phyloP scores from a whole-genome alignment of 1,140 invertebrate genomes.

The Macrostomum lignano region DNA sequence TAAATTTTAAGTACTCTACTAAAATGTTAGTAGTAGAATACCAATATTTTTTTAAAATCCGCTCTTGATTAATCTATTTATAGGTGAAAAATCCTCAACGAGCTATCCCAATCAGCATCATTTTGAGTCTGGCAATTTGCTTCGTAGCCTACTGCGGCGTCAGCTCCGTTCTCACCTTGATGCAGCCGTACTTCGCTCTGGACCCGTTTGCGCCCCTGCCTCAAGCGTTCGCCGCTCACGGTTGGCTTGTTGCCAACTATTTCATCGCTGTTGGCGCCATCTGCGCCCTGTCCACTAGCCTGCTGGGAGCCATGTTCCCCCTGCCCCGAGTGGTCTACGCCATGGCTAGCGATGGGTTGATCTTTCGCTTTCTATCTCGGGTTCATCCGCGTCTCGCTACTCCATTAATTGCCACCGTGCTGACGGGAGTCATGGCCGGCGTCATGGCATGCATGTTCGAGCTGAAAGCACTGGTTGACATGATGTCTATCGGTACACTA shows the following conservation, averaged over 20 bases:
- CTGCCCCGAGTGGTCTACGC: constrained; percentile 56
- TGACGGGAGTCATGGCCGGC: too few relatives aligned
- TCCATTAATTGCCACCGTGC: too few relatives aligned
- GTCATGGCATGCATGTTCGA: constrained; percentile 58
- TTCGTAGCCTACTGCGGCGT: constrained; percentile 56
- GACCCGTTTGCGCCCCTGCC: constrained; percentile 52
- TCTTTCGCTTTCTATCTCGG: constrained; percentile 43
- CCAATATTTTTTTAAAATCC: too few relatives aligned
- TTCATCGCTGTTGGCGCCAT: constrained; percentile 8
- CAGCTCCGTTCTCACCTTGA: constrained; percentile 55
- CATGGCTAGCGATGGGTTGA: constrained; percentile 56
- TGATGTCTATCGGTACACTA: constrained; percentile 78
- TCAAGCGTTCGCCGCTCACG: constrained; percentile 37
- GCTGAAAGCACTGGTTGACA: constrained; percentile 54
- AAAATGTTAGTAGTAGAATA: too few relatives aligned
- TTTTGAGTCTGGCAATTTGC: constrained; percentile 45
- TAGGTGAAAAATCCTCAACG: constrained; percentile 61
- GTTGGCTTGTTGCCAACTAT: constrained; percentile 6
- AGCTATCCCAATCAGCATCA: constrained; percentile 54
- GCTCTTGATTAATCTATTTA: too few relatives aligned
- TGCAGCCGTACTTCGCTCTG: constrained; percentile 59
- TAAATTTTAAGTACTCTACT: too few relatives aligned
- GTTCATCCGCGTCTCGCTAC: too few relatives aligned
- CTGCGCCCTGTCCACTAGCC: constrained; percentile 16
- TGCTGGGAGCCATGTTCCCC: constrained; percentile 63